phyloP scores from a whole-genome alignment of 1,140 invertebrate genomes.

The Littorina saxatilis region DNA sequence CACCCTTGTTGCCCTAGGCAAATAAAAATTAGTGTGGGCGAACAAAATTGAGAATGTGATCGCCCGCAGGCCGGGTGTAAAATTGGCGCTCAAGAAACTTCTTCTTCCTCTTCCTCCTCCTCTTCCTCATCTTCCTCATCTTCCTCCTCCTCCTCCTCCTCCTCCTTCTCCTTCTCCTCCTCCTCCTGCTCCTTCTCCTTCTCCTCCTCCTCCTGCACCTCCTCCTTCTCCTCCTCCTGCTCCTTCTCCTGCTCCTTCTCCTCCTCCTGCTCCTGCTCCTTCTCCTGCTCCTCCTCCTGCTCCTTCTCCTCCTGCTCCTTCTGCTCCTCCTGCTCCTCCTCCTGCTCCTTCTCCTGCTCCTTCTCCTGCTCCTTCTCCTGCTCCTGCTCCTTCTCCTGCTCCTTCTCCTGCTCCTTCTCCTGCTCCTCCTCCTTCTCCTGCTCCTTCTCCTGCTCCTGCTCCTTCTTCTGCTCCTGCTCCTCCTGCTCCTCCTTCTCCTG shows the following conservation, averaged over 20 bases:
- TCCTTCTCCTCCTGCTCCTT: background rate
- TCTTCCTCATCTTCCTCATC: too few relatives aligned
- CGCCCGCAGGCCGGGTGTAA: too few relatives aligned
- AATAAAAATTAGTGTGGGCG: too few relatives aligned
- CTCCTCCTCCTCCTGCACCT: background rate
- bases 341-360: background rate
- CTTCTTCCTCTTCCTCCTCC: too few relatives aligned
- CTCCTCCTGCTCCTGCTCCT: background rate
- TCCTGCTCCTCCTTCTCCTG: too few relatives aligned
- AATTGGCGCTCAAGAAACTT: too few relatives aligned
- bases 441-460: background rate
- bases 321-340: background rate
- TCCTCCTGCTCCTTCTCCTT: background rate
- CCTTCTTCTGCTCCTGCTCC: too few relatives aligned
- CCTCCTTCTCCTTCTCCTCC: background rate
- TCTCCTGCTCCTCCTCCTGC: background rate
- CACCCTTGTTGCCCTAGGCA: too few relatives aligned
- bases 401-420: background rate
- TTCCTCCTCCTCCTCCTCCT: background rate
- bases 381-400: background rate
- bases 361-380: background rate
- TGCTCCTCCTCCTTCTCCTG: background rate
- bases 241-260: background rate
- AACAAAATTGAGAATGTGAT: too few relatives aligned
- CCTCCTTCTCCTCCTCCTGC: background rate